Evolutionary conservation across 2,113 vertebrate species (phyloP).

Genomic region (Circaetus cinerascens): DNA sequence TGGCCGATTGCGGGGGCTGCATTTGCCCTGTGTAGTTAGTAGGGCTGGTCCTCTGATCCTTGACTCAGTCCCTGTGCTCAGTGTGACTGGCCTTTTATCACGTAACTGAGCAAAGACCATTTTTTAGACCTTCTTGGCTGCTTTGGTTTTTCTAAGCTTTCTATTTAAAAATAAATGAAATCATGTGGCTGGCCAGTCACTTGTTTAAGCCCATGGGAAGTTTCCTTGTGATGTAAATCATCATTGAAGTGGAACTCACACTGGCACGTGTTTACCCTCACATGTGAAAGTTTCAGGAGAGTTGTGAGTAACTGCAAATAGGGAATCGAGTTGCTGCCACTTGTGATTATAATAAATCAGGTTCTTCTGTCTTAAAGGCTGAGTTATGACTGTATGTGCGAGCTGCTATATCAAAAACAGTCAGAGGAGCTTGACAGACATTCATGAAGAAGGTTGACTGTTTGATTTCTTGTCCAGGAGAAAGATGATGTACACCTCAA

Average conservation of each 20-base stretch:
- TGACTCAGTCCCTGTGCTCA: rapidly evolving
- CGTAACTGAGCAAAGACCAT: not conserved
- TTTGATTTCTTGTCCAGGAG: not conserved
- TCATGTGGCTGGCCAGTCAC: not conserved
- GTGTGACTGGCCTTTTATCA: not conserved
- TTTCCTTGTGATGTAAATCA: not conserved
- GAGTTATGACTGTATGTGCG: not conserved
- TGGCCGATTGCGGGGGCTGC: not conserved
- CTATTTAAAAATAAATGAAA: not conserved
- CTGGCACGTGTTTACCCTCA: not conserved
- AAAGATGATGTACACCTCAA: not conserved
- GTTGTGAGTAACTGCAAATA: not conserved
- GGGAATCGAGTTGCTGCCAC: not conserved
- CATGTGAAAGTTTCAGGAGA: not conserved
- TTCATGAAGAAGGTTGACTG: not conserved
- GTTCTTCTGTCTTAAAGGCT: not conserved
- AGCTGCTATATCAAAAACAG: not conserved
- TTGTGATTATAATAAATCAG: not conserved
- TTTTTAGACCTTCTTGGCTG: not conserved
- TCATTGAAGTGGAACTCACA: not conserved
- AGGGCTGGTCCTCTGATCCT: not conserved
- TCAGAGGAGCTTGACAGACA: not conserved
- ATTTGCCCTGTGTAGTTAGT: not conserved
- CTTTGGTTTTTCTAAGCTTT: not conserved
- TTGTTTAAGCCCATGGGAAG: not conserved